phyloP scores from a whole-genome alignment of 2,113 vertebrate species.

The Thalassarche chlororhynchos region DNA sequence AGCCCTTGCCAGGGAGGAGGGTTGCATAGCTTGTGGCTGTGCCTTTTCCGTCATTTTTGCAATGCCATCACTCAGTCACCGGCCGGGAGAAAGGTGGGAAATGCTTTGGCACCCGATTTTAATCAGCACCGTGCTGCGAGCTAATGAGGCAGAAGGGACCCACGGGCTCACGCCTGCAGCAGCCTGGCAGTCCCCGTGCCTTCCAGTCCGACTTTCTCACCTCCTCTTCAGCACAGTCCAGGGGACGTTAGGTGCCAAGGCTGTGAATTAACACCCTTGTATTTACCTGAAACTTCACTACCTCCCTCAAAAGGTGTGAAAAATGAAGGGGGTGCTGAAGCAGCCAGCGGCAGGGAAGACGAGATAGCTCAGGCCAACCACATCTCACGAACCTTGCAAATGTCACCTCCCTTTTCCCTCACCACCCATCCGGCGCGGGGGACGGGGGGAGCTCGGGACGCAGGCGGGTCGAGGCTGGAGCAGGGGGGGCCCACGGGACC shows the following conservation, averaged over 20 bases:
- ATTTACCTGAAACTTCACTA: neutral
- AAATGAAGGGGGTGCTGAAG: neutral
- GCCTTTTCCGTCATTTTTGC: neutral
- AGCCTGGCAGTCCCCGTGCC: accelerated
- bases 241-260: neutral
- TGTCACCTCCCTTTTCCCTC: neutral
- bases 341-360: accelerated
- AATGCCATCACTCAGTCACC: neutral
- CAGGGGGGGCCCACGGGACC: neutral
- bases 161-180: accelerated
- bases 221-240: neutral
- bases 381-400: neutral
- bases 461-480: neutral
- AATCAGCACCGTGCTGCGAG: neutral
- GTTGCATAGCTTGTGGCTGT: neutral
- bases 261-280: neutral
- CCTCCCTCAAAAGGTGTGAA: neutral
- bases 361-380: neutral
- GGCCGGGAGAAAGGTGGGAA: neutral
- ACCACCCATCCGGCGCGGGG: too few species aligned
- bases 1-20: neutral
- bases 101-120: neutral
- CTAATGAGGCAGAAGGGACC: neutral
- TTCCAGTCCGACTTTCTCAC: neutral
- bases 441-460: too few species aligned